These are phyloP conservation scores for Taurulus bubalis DNA, from an alignment of 2,113 vertebrate species.

Conservation along the genomic window DNA sequence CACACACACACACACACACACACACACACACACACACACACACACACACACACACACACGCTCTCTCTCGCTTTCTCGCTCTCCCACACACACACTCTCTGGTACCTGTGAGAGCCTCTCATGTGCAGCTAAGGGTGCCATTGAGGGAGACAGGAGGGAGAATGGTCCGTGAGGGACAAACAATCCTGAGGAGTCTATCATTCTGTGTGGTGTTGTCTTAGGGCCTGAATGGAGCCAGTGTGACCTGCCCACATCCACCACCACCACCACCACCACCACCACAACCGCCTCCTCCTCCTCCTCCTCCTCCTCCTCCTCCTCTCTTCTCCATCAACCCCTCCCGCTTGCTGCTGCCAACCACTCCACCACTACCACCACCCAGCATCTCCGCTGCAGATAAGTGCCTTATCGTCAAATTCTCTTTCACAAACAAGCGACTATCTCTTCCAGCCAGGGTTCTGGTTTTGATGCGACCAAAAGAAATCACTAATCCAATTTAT, in stretches of 20 bases:
- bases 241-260: conserved; percentile 85
- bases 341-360: conserved; percentile 60
- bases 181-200: conserved; percentile 99
- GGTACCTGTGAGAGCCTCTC: conserved; percentile 85
- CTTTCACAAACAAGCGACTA: conserved; percentile 39
- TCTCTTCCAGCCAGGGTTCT: not conserved
- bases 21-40: conserved; percentile 34
- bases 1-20: conserved; percentile 49
- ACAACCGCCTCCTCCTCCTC: conserved; percentile 35
- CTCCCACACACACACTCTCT: conserved; percentile 11
- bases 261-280: conserved; percentile 56
- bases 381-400: conserved; percentile 34
- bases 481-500: not conserved
- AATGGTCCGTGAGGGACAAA: conserved; percentile 90
- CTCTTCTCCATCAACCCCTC: conserved; percentile 45
- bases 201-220: conserved; percentile 99
- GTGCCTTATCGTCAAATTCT: conserved; percentile 85
- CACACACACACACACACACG: conserved; percentile 8
- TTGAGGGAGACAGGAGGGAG: conserved; percentile 88
- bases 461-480: not conserved
- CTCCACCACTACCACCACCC: conserved; percentile 18
- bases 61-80: conserved; percentile 15
- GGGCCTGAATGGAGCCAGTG: conserved; percentile 93
- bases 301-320: conserved; percentile 39
- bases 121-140: conserved; percentile 95